Evolutionary conservation across 2,797 vertebrate species (phyloP).

Genomic region (Picus viridis): DNA sequence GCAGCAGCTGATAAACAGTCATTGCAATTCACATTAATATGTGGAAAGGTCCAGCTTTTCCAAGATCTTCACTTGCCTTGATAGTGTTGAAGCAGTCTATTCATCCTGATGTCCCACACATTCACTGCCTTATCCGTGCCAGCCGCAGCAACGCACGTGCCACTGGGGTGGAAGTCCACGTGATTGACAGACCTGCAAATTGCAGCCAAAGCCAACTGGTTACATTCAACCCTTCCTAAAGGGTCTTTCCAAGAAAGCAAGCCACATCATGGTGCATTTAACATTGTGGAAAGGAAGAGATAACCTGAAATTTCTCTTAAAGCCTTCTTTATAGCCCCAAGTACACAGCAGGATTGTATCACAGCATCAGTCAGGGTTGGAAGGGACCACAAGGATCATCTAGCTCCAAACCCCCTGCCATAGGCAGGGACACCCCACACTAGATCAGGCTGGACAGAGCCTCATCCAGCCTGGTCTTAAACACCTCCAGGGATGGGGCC

Average conservation of each 20-base stretch:
- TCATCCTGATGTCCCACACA: constrained; percentile 93
- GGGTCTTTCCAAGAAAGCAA: neutral
- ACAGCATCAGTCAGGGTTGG: too few relatives aligned
- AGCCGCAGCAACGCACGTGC: constrained; percentile 90
- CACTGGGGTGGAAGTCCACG: constrained; percentile 94
- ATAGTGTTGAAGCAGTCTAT: constrained; percentile 94
- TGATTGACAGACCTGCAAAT: constrained; percentile 86
- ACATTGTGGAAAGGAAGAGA: neutral
- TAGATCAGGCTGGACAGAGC: too few relatives aligned
- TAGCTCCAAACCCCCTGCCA: too few relatives aligned
- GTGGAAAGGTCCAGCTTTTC: accelerated
- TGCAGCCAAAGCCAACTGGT: neutral
- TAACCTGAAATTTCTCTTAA: neutral
- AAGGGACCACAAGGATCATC: too few relatives aligned
- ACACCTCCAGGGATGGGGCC: too few relatives aligned
- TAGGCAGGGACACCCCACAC: too few relatives aligned
- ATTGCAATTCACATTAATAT: neutral
- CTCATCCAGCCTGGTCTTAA: too few relatives aligned
- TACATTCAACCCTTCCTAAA: neutral
- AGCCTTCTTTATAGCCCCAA: neutral
- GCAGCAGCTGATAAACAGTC: neutral
- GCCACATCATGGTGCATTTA: neutral
- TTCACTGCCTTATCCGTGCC: constrained; percentile 93
- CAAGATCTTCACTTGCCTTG: constrained; percentile 82
- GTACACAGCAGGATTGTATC: neutral